Conservation (phyloP, 2,113 vertebrate species). For the Meleagris gallopavo region DNA sequence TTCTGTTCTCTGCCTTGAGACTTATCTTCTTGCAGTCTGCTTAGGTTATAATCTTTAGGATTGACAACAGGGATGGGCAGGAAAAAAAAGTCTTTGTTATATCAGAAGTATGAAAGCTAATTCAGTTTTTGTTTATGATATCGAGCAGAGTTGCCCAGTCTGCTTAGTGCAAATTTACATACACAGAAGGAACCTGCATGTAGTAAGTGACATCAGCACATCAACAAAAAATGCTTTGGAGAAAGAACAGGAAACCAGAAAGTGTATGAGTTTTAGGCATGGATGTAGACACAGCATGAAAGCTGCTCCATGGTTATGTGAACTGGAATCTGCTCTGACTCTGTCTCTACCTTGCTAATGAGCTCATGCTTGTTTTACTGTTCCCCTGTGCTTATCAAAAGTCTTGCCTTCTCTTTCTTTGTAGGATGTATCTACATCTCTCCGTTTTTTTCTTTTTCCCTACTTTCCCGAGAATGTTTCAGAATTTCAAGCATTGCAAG, state of each 20-base stretch:
- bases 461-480: not conserved
- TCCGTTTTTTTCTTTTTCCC: not conserved
- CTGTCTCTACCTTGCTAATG: not conserved
- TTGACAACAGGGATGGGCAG: not conserved
- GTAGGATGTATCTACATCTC: not conserved
- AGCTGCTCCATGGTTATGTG: not conserved
- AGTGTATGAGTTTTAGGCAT: not conserved
- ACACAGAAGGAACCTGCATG: not conserved
- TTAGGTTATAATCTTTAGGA: not conserved
- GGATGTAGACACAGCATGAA: not conserved
- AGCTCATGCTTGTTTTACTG: not conserved
- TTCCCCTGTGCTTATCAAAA: not conserved
- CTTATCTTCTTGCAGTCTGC: not conserved
- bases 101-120: not conserved
- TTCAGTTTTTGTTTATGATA: not conserved
- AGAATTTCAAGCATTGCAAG: not conserved
- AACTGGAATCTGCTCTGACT: not conserved
- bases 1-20: not conserved
- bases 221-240: not conserved
- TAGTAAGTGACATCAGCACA: rapidly evolving
- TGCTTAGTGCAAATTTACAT: not conserved
- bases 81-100: not conserved
- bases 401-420: not conserved
- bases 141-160: not conserved
- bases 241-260: not conserved